These are phyloP conservation scores for Solea senegalensis DNA, from an alignment of 2,113 vertebrate species.

Conservation along the genomic window DNA sequence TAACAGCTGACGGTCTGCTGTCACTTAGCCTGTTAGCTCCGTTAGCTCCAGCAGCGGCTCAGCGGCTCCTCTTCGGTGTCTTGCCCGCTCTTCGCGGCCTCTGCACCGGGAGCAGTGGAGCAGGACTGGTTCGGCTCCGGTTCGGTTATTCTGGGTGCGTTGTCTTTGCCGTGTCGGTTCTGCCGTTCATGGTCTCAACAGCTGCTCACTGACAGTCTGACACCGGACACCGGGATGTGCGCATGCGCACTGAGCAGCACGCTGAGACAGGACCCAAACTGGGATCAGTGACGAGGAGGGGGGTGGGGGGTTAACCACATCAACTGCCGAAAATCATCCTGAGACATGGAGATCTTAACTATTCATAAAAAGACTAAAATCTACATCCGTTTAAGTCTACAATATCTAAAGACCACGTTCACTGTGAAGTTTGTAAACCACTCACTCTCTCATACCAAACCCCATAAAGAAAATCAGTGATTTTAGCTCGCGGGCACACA, in stretches of 20 bases:
- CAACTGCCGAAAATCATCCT: too few relatives aligned
- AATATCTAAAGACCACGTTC: too few relatives aligned
- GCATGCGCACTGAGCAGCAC: slow-evolving; percentile 55
- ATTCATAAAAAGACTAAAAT: too few relatives aligned
- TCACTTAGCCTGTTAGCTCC: slow-evolving; percentile 3
- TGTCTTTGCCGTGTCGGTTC: slow-evolving; percentile 15
- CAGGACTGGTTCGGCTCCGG: background rate
- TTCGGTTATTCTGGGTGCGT: slow-evolving; percentile 31
- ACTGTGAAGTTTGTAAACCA: too few relatives aligned
- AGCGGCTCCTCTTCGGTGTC: background rate
- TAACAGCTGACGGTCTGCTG: background rate
- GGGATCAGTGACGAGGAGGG: slow-evolving; percentile 12
- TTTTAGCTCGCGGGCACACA: too few relatives aligned
- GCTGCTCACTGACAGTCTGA: slow-evolving; percentile 61
- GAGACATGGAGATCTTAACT: too few relatives aligned
- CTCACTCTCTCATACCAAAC: too few relatives aligned
- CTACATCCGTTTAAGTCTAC: too few relatives aligned
- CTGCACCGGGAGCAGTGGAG: background rate
- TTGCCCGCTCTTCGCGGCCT: background rate
- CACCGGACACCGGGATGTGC: slow-evolving; percentile 62
- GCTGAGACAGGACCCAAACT: slow-evolving; percentile 25
- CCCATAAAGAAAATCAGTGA: too few relatives aligned
- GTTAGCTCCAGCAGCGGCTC: slow-evolving; percentile 14
- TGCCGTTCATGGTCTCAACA: slow-evolving; percentile 49
- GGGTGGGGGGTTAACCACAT: too few relatives aligned